Base-by-base conservation (phyloP, 2,113 vertebrate species). In the Gadus chalcogrammus region DNA sequence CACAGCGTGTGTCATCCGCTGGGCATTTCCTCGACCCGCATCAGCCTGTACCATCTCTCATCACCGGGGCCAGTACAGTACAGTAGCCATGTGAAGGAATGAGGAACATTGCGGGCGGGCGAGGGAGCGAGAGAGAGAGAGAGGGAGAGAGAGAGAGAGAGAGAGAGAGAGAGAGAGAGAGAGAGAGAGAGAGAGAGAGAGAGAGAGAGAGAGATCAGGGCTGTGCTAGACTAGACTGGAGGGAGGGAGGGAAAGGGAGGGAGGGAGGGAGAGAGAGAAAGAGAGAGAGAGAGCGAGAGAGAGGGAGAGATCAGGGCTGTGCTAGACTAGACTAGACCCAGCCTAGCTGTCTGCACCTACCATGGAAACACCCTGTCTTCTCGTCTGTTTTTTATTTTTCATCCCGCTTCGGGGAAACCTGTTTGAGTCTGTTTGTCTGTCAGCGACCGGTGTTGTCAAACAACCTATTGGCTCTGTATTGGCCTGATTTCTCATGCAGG, bases 1-100 rank as follows among this genome's bases (percentile, higher is more conserved):
- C 16, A 61, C n/a, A 61, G 81, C 56, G 35, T 20, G 53, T 24
- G 28, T n/a, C 5, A 35, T 56, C 53, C 3, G 15, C 6, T 52
- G n/a, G 17, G 17, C 64, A 60, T 11, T 77, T 65, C 20, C 15
- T 20, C 71, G 18, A 75, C 75, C 81, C 52, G 61, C 67, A 82
- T 81, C 20, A 31, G 55, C 66, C 67, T 53, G 65, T 75, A 74
- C 52, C n/a, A 85, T 88, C 83, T 76, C 68, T 85, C 78, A 62
- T 64, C 72, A 42, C n/a, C 1, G 0, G 42, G 9, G 6, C 55
- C 16, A 24, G 22, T 24, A 60, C 11, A n/a, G 76, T 74, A 82
- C 84, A 76, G 83, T 86, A 70, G 75, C 74, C 60, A 66, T 20
- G 60, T 74, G 65, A 69, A 76, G 70, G 61, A 79, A 69, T 8